These are phyloP conservation scores for Caiman crocodilus DNA, from an alignment of 2,797 vertebrate species.

Conservation along the genomic window DNA sequence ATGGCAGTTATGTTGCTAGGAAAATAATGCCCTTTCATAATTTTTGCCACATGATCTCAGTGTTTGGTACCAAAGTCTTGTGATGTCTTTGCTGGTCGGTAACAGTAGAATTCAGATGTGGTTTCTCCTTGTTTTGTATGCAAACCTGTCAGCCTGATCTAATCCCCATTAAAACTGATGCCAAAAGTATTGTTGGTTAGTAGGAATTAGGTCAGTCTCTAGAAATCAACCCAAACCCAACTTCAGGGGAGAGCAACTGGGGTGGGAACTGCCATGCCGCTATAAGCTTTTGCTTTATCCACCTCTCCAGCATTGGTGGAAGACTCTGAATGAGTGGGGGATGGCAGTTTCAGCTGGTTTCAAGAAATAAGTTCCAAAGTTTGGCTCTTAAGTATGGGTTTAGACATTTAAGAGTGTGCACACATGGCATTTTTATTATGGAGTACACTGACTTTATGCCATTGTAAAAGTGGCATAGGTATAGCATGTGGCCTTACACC, in stretches of 20 bases:
- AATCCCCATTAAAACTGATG: not conserved
- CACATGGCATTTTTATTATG: no score
- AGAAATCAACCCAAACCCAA: not conserved
- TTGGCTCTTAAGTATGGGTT: not conserved
- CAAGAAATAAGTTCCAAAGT: not conserved
- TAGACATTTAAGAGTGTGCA: not conserved
- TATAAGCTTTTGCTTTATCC: not conserved
- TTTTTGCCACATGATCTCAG: not conserved
- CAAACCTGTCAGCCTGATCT: fast-evolving
- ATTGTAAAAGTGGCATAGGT: no score
- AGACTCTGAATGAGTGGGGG: not conserved
- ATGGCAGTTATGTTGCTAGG: not conserved
- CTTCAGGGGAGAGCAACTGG: not conserved
- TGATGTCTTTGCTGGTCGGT: not conserved
- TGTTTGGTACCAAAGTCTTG: not conserved
- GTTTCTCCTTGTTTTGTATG: not conserved
- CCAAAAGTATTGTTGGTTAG: not conserved
- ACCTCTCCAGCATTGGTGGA: not conserved
- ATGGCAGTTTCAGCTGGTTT: not conserved
- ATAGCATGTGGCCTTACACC: no score
- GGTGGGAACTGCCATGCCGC: no score
- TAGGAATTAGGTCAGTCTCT: not conserved
- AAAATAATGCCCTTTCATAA: not conserved
- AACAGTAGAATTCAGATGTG: not conserved
- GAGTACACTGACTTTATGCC: no score